These are phyloP conservation scores for Cinclus mexicanus DNA, from an alignment of 2,113 vertebrate genomes.

Conservation along the genomic window DNA sequence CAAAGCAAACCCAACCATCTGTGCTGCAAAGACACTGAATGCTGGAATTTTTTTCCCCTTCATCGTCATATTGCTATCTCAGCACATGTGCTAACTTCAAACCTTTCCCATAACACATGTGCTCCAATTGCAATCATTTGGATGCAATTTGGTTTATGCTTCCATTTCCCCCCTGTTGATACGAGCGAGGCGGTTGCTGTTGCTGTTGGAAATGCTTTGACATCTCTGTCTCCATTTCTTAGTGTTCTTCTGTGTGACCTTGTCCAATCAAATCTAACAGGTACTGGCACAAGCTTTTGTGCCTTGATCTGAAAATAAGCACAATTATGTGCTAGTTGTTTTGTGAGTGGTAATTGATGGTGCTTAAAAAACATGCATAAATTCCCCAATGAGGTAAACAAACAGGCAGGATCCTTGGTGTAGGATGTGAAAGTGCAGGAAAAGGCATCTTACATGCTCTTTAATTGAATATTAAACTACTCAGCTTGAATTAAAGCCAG, in stretches of 20 bases:
- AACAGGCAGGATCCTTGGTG: not conserved
- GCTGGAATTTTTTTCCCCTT: constrained; percentile 42
- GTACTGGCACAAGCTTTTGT: not conserved
- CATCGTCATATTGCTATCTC: constrained; percentile 54
- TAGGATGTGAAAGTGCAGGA: not conserved
- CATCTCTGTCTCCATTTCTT: constrained; percentile 44
- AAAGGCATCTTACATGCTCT: not conserved
- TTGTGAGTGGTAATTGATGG: not conserved
- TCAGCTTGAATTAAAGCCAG: not conserved
- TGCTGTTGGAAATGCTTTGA: constrained; percentile 56
- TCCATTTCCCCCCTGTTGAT: constrained; percentile 54
- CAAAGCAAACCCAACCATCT: constrained; percentile 60
- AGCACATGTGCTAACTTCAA: constrained; percentile 68
- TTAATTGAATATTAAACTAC: not conserved
- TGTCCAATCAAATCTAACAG: constrained; percentile 51
- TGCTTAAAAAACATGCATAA: not conserved
- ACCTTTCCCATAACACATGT: constrained; percentile 52
- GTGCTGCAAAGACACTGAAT: constrained; percentile 61
- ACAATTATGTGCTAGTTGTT: not conserved
- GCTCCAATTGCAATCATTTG: constrained; percentile 40
- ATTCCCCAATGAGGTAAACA: not conserved
- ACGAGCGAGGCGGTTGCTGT: not conserved
- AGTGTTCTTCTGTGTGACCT: constrained; percentile 22
- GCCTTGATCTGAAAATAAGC: not conserved
- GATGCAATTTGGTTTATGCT: constrained; percentile 64